Base-by-base conservation (phyloP, 2,888 invertebrate genomes). In the Steinernema hermaphroditum region DNA sequence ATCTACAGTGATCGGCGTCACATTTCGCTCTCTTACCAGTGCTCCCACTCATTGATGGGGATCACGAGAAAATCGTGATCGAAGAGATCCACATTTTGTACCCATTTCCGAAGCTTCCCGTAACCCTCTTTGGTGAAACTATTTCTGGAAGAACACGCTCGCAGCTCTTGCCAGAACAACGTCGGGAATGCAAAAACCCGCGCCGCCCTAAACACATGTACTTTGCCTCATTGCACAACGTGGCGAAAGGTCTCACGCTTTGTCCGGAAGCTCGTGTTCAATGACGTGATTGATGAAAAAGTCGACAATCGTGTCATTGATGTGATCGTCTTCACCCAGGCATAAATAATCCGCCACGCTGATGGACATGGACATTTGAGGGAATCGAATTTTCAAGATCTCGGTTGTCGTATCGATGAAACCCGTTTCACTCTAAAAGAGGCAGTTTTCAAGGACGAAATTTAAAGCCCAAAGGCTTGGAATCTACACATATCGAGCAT, bases 271-370 rank as follows among this genome's bases (percentile, higher is more conserved):
- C 22, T 82, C 73, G 73, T 83, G 81, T 54, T 81, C 78, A n/a
- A 76, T 81, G 54, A 84, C 78, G 72, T 84, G 82, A 76, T 84
- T 84, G 73, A 84, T 74, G 75, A 78, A 84, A 73, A 84, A 84
- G 73, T 84, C 84, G 50, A 84, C 80, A 70, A 84, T 80, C 16
- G 83, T 82, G 74, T 83, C 83, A 62, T 82, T 82, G 54, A 84
- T 75, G 32, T 80, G 75, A 69, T 80, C 78, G 44, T 73, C 77
- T n/a, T 78, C 81, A 54, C 77, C 78, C 6, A 84, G 77, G 75
- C 82, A 83, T 62, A 80, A 77, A 73, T 81, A 82, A 49, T 83
- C 83, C 2, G 80, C 76, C 50, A 82, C 76, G n/a, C 80, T 76
- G 72, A 83, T 78, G 19, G 80, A 57, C 68, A 84, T 81, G 29